Percentiles rank a stretch among this genome's conserved stretches.
Evolutionary conservation across 2,113 vertebrate species (phyloP).

Genomic region (Brachypodius melanocephalos): DNA sequence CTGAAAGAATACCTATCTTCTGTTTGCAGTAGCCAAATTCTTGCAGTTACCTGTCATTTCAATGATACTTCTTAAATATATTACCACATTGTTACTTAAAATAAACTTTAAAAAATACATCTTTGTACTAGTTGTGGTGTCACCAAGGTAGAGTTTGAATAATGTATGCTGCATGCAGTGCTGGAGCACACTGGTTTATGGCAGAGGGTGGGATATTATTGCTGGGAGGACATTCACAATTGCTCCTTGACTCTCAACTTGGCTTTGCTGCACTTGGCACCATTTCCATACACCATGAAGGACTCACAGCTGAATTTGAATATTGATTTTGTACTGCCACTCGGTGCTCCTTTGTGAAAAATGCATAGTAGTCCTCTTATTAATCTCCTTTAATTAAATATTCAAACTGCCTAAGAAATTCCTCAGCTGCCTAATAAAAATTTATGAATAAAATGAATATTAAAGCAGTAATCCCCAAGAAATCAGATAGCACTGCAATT

Average conservation of each 20-base stretch:
- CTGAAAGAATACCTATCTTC: conserved; percentile 40
- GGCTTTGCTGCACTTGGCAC: conserved; percentile 7
- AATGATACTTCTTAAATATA: conserved; percentile 44
- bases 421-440: conserved; percentile 61
- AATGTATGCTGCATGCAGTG: background rate
- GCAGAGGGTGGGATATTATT: background rate
- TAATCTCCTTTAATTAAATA: conserved; percentile 73
- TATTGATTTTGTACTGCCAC: conserved; percentile 54
- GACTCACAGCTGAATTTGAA: conserved; percentile 31
- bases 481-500: conserved; percentile 60
- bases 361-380: conserved; percentile 15
- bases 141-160: conserved; percentile 11
- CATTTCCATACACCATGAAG: conserved; percentile 32
- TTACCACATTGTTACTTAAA: background rate
- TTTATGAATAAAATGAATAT: conserved; percentile 70
- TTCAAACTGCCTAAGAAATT: conserved; percentile 58
- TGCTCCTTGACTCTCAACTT: background rate
- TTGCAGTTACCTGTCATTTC: conserved; percentile 34
- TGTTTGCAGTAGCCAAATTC: conserved; percentile 23
- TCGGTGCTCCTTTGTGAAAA: conserved; percentile 32
- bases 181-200: conserved; percentile 1
- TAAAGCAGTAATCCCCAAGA: conserved; percentile 58
- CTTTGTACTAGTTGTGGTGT: conserved; percentile 33
- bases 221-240: background rate
- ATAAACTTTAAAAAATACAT: conserved; percentile 12